Evolutionary conservation across 2,113 vertebrate species (phyloP).

Genomic region (human (Homo sapiens)): GRCh38 chr17:27578501-27579000

Average conservation of each 20-base stretch:
- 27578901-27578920: background rate
- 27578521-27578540: background rate
- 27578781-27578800: background rate
- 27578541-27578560: background rate
- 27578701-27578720: background rate
- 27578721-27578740: background rate
- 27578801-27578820: background rate
- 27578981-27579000: background rate
- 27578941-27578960: background rate
- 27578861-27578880: background rate
- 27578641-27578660: background rate
- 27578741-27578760: background rate
- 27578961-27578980: background rate
- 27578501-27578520: background rate
- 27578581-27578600: background rate
- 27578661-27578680: background rate
- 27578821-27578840: background rate
- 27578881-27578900: background rate
- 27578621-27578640: background rate
- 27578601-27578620: background rate
- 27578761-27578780: background rate
- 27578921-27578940: rapidly evolving
- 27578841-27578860: background rate
- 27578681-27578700: background rate
- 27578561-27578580: background rate